These are phyloP conservation scores for Agrilus mali DNA, from an alignment of 2,888 invertebrate species.

Conservation along the genomic window DNA sequence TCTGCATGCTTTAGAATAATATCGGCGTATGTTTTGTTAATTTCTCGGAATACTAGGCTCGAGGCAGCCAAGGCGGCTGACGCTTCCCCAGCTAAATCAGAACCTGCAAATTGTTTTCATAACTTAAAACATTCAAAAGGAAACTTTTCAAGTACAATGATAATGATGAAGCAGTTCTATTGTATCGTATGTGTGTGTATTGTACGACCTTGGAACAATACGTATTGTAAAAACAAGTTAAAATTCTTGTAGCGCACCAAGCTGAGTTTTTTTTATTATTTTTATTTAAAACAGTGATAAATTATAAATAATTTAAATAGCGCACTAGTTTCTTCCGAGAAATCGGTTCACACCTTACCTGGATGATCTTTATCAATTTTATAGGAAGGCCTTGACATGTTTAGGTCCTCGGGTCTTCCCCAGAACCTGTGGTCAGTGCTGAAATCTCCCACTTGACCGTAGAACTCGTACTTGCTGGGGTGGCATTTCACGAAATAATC, in stretches of 20 bases:
- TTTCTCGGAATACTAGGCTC: slow-evolving; percentile 36
- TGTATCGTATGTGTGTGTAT: no score
- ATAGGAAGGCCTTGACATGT: slow-evolving; percentile 42
- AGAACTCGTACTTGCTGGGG: slow-evolving; percentile 37
- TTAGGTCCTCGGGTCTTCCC: slow-evolving; percentile 50
- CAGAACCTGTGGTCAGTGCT: slow-evolving; percentile 43
- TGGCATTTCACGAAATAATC: slow-evolving; percentile 49
- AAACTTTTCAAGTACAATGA: no score
- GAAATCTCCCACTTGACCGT: slow-evolving; percentile 46
- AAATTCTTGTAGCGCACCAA: no score
- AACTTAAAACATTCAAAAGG: no score
- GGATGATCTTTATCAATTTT: slow-evolving; percentile 42
- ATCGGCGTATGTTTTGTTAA: slow-evolving; percentile 33
- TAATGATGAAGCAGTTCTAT: no score
- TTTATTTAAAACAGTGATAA: no score
- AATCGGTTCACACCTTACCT: slow-evolving; percentile 22
- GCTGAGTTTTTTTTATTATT: no score
- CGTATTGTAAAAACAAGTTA: no score
- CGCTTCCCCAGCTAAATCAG: slow-evolving; percentile 47
- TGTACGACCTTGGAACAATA: no score
- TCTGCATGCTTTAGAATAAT: slow-evolving; percentile 35
- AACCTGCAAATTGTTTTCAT: slow-evolving; percentile 27
- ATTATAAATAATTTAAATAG: slow-evolving; percentile 2
- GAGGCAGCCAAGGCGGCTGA: slow-evolving; percentile 45
- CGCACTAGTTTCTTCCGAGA: not conserved